Percentiles rank a stretch among this genome's conserved stretches.
phyloP scores from a whole-genome alignment of 2,888 invertebrate species.

The Idaea biselata region DNA sequence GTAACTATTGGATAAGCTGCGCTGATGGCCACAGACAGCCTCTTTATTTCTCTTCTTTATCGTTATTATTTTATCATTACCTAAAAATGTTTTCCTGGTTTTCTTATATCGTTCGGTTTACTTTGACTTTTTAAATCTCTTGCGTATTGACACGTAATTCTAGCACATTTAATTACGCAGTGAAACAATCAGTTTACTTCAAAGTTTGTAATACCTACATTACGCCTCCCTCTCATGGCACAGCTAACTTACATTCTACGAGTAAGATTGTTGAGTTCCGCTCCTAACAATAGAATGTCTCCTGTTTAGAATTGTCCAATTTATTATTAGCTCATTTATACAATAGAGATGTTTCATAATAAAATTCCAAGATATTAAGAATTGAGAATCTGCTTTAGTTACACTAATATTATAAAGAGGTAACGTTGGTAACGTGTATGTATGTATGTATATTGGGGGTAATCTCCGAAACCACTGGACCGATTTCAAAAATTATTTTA shows the following conservation, averaged over 20 bases:
- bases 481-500: no score
- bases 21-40: no score
- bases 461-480: no score
- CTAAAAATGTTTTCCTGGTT: not conserved
- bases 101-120: not conserved
- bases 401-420: no score
- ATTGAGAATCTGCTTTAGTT: not conserved
- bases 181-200: not conserved
- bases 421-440: no score
- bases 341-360: conserved; percentile 6
- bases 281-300: conserved; percentile 38
- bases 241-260: not conserved
- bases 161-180: not conserved
- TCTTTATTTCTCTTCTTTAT: no score
- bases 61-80: not conserved
- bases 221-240: not conserved
- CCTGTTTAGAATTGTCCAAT: conserved; percentile 33
- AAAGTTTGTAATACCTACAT: not conserved
- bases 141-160: not conserved
- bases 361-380: not conserved
- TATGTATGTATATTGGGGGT: no score
- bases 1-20: no score
- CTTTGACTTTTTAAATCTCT: not conserved
- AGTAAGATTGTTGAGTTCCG: conserved; percentile 22
- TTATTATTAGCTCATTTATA: conserved; percentile 7